Evolutionary conservation across 2,888 invertebrate genomes (phyloP).

Genomic region (Endomychus coccineus): DNA sequence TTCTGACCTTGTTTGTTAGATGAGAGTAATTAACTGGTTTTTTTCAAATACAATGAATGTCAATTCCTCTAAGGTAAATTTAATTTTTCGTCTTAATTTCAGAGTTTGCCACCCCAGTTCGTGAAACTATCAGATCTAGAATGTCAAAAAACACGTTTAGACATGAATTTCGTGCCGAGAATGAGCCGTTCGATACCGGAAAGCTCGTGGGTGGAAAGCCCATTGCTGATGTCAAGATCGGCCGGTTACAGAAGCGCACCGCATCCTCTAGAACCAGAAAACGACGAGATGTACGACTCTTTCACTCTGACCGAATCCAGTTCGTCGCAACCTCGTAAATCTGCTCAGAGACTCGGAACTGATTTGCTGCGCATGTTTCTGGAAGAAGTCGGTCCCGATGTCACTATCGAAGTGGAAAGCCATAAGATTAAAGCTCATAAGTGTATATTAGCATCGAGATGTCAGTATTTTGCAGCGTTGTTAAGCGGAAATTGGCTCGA

Average conservation of each 20-base stretch:
- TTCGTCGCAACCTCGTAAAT: slow-evolving; percentile 49
- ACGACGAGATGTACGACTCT: slow-evolving; percentile 30
- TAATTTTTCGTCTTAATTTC: slow-evolving; percentile 1
- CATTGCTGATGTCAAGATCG: slow-evolving; percentile 55
- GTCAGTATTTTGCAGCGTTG: slow-evolving; percentile 89
- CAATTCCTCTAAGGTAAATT: no score
- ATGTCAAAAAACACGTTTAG: slow-evolving; percentile 52
- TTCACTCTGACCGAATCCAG: slow-evolving; percentile 25
- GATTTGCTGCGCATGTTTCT: slow-evolving; percentile 86
- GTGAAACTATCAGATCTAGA: slow-evolving; percentile 76
- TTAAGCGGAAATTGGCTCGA: slow-evolving; percentile 81
- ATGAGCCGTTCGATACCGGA: slow-evolving; percentile 66
- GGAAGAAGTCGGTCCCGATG: slow-evolving; percentile 85
- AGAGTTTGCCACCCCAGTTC: slow-evolving; percentile 38
- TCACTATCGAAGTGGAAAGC: slow-evolving; percentile 76
- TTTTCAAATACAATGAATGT: no score
- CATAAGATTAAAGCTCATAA: slow-evolving; percentile 81
- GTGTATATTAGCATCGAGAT: slow-evolving; percentile 84
- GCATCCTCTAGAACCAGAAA: slow-evolving; percentile 39
- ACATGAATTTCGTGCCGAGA: slow-evolving; percentile 45
- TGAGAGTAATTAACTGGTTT: no score
- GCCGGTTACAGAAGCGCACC: slow-evolving; percentile 46
- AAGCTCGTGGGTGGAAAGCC: slow-evolving; percentile 58
- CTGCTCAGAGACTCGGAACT: slow-evolving; percentile 59
- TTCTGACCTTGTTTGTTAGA: no score